Base-by-base conservation (phyloP, 2,888 invertebrate genomes). In the Vandiemenella viatica region DNA sequence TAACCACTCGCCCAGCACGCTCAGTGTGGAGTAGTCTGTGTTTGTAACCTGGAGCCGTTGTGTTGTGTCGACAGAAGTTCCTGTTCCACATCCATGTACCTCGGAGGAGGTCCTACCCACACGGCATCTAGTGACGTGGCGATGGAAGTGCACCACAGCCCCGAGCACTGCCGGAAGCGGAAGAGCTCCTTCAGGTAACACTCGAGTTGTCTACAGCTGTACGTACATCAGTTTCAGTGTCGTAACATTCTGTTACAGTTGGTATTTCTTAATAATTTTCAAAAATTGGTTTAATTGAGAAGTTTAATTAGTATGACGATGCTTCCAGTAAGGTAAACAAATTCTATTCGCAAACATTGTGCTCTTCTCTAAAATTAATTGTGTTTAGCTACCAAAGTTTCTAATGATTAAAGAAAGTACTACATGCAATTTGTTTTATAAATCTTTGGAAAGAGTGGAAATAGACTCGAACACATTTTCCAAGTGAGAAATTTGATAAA, bases 61-160 rank as follows among this genome's bases (percentile, higher is more conserved):
- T n/a, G n/a, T n/a, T n/a, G n/a, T n/a, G n/a, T n/a, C n/a, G n/a
- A 15, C 56, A 60, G 60, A 55, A 58, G 56, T 52, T 57, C 56
- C 53, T 58, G 58, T 54, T 53, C 59, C 43, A 54, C 59, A 43
- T 56, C 59, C 54, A 59, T 58, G 57, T 52, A 45, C 48, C 48
- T 48, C 44, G 50, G 49, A 46, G 49, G 50, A 19, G 41, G 32
- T 41, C 50, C 50, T 22, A 50, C 42, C 26, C 47, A 22, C 45
- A 45, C 51, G 37, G 46, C 53, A 45, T 55, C 56, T 46, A 55
- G 54, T 41, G 55, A 54, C 19, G 50, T 54, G 53, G 56, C 53
- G 22, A 56, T 57, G 57, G 59, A 58, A 50, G 48, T 57, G 23
- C 55, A 57, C 7, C 56, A 56, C 54, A 57, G 57, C 38, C 52